These are phyloP conservation scores for Callimorpha dominula DNA, from an alignment of 2,888 invertebrate species.

Conservation along the genomic window DNA sequence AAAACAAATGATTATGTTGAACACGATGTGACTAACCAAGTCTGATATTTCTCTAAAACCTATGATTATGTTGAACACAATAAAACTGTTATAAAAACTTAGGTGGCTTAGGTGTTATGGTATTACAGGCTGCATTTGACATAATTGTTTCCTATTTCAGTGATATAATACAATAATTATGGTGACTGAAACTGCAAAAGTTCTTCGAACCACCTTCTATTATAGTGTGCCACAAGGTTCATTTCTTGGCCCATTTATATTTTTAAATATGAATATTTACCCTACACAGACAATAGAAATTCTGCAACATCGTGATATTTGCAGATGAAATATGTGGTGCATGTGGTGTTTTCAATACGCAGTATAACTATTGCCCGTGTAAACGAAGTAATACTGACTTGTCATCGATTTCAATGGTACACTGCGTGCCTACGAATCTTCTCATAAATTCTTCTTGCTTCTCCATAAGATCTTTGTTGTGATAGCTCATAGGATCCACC, in stretches of 20 bases:
- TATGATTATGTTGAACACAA: not conserved
- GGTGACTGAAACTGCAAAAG: not conserved
- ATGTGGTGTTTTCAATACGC: too few relatives aligned
- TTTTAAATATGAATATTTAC: not conserved
- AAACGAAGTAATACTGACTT: slow-evolving; percentile 63
- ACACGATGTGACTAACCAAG: not conserved
- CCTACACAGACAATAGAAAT: too few relatives aligned
- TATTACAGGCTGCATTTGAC: not conserved
- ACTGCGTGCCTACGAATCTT: slow-evolving; percentile 55
- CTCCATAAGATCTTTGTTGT: slow-evolving; percentile 49
- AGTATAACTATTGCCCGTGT: not conserved
- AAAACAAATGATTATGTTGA: too few relatives aligned
- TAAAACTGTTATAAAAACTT: not conserved
- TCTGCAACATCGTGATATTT: too few relatives aligned
- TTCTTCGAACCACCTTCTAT: not conserved
- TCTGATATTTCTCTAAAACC: too few relatives aligned
- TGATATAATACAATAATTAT: not conserved
- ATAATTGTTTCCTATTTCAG: not conserved
- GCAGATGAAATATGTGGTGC: too few relatives aligned
- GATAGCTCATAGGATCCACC: slow-evolving; percentile 59
- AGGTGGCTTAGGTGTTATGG: not conserved
- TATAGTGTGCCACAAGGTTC: not conserved
- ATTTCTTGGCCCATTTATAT: not conserved
- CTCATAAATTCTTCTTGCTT: slow-evolving; percentile 62
- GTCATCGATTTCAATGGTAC: slow-evolving; percentile 72